Percentiles rank a stretch among this genome's conserved stretches.
These are phyloP conservation scores for Tillus elongatus DNA, from an alignment of 2,888 invertebrate genomes.

Conservation along the genomic window DNA sequence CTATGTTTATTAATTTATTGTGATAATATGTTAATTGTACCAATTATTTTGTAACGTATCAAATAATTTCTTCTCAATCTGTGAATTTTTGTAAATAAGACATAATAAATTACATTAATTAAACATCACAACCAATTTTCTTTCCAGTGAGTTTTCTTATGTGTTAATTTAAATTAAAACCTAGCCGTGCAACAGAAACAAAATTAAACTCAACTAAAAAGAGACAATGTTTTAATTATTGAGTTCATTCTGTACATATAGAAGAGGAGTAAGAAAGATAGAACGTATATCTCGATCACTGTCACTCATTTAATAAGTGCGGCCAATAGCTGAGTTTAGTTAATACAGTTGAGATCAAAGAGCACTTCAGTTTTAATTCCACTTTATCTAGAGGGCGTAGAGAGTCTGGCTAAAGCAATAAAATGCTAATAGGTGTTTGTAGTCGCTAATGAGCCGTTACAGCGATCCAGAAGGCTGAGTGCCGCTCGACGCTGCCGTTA, in stretches of 20 bases:
- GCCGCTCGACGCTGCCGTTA: not conserved
- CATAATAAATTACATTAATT: constrained; percentile 36
- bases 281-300: constrained; percentile 21
- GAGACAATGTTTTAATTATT: constrained; percentile 33
- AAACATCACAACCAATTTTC: constrained; percentile 18
- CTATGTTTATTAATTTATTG: not conserved
- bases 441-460: constrained; percentile 51
- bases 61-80: constrained; percentile 37
- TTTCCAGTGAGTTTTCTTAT: constrained; percentile 26
- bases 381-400: constrained; percentile 48
- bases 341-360: constrained; percentile 46
- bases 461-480: constrained; percentile 29
- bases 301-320: constrained; percentile 42
- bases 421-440: constrained; percentile 65
- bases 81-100: constrained; percentile 42
- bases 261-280: constrained; percentile 22
- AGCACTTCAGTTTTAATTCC: constrained; percentile 48
- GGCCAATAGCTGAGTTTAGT: constrained; percentile 41
- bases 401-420: constrained; percentile 49
- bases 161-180: constrained; percentile 34
- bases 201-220: constrained; percentile 35
- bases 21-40: constrained; percentile 1
- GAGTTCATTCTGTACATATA: constrained; percentile 29
- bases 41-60: not conserved
- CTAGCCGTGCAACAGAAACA: constrained; percentile 32